Conservation (phyloP, 2,113 vertebrate genomes). For the Elgaria multicarinata region DNA sequence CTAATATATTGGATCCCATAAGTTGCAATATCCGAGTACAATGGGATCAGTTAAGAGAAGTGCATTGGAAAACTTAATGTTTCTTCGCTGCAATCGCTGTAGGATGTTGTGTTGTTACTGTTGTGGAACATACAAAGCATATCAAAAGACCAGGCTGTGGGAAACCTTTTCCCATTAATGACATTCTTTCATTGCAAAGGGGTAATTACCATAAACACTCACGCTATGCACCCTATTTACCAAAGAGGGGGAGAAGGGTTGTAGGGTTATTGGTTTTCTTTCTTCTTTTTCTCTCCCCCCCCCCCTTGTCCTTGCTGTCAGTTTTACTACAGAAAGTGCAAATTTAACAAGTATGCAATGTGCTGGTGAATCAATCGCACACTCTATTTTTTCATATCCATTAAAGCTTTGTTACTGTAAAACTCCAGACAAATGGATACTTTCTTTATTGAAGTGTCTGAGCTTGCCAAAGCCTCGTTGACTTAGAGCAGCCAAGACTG, state of each 20-base stretch:
- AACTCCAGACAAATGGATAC: not conserved
- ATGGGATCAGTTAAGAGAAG: constrained; percentile 14
- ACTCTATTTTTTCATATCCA: constrained; percentile 23
- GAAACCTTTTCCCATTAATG: constrained; percentile 41
- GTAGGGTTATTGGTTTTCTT: not conserved
- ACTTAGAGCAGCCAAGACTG: not conserved
- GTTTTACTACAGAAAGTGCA: constrained; percentile 29
- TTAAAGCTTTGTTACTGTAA: not conserved
- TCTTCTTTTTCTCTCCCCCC: not conserved
- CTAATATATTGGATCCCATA: not conserved
- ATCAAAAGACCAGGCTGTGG: not conserved
- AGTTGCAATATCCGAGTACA: not conserved
- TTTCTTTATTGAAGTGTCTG: not conserved
- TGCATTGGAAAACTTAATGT: constrained; percentile 13
- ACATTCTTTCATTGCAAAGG: not conserved
- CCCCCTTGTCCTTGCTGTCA: constrained; percentile 22
- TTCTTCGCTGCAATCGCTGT: constrained; percentile 26
- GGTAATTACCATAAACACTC: constrained; percentile 46
- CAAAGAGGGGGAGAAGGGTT: not conserved
- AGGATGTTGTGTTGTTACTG: not conserved
- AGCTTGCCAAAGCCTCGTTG: constrained; percentile 23
- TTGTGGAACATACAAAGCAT: not conserved
- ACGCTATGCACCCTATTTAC: constrained; percentile 6
- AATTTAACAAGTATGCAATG: constrained; percentile 3
- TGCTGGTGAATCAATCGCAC: not conserved